Base-by-base conservation (phyloP, 2,797 vertebrate species). In the Chrosomus eos region DNA sequence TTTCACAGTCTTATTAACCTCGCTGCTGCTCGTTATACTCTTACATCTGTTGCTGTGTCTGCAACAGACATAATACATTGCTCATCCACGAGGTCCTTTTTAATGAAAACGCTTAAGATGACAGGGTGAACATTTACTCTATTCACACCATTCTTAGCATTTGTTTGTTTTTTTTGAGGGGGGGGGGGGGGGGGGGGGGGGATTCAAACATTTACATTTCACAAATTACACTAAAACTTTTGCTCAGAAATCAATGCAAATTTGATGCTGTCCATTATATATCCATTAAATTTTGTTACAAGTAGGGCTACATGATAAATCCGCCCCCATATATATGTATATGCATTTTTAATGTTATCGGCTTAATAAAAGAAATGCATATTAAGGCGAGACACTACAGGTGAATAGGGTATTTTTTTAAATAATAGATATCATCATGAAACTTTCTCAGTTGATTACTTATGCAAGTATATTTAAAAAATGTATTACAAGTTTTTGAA, bases 1-100 rank as follows among this genome's bases (percentile, higher is more conserved):
- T 83, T 83, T 75, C 90, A 88, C 92, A 91, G 88, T 92, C 90
- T 90, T 91, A 94, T 94, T 94, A 95, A 94, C 94, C 93, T 89
- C 73, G 62, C 90, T 92, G 92, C 91, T 93, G 92, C 90, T 93
- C 89, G 93, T 92, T 90, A n/a, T n/a, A 90, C 90, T 90, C 88
- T 83, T 90, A 88, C 87, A 70, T 62, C 36, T 45, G 90, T 91
- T 92, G 58, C 43, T 55, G 86, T 89, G 82, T 89, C 76, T 86
- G 84, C 85, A 82, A 53, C 70, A 80, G 90, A 68, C 60, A 67
- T 67, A 76, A 76, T 68, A 85, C 85, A 89, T 92, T 90, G 92
- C 83, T 88, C 90, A 83, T 90, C 88, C 86, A 87, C 84, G 89
- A 94, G 91, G 5, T 92, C 92, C 89, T 79, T 90, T 89, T 87